Conservation (phyloP, 2,113 vertebrate species). For the Terrapene triunguis region DNA sequence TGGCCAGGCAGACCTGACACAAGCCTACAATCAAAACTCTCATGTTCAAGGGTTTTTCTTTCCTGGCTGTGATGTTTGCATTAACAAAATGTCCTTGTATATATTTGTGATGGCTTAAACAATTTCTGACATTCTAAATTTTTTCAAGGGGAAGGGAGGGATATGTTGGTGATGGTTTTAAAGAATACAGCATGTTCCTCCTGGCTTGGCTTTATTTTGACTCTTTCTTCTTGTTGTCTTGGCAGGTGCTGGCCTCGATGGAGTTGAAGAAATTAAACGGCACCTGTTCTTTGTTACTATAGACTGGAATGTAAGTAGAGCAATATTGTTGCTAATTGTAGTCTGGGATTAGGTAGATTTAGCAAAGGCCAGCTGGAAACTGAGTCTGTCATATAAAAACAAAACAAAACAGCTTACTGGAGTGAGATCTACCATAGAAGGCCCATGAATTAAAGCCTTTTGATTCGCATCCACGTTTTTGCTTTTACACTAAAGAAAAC, state of each 20-base stretch:
- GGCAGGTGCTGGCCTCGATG: constrained; percentile 93
- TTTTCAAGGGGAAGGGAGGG: background rate
- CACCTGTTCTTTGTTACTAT: constrained; percentile 93
- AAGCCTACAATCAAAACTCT: background rate
- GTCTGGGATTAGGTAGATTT: background rate
- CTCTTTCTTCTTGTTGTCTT: background rate
- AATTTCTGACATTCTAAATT: background rate
- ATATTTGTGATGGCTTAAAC: background rate
- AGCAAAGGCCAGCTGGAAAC: background rate
- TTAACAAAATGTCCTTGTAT: background rate
- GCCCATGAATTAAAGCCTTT: background rate
- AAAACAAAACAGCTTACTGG: background rate
- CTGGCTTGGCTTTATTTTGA: background rate
- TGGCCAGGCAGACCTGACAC: background rate
- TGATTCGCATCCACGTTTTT: background rate
- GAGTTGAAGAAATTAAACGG: constrained; percentile 95
- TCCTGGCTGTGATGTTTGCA: background rate
- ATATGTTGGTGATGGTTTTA: background rate
- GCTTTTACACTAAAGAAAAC: background rate
- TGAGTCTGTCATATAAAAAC: background rate
- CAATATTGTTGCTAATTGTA: rapidly evolving
- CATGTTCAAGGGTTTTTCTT: background rate
- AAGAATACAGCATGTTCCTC: background rate
- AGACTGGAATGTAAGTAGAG: constrained; percentile 93
- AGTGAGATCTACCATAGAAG: background rate